A percentile compares a stretch with the other conserved stretches of the same genome.
Evolutionary conservation across 1,140 invertebrate species (phyloP).

Genomic region (Bombus ignitus): DNA sequence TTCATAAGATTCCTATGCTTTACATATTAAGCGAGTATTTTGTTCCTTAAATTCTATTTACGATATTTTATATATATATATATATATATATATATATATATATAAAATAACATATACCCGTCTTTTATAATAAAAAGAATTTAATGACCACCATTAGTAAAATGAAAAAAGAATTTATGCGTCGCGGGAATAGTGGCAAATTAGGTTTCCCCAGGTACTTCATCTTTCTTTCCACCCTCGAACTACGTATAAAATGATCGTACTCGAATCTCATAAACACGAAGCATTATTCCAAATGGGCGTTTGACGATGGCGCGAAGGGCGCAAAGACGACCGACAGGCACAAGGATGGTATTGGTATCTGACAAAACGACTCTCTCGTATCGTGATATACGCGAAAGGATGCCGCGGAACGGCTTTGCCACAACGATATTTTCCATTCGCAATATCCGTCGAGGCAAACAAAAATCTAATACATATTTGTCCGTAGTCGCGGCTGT

Average conservation of each 20-base stretch:
- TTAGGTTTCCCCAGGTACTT: not conserved
- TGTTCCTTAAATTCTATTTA: no score
- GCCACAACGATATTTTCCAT: conserved; percentile 43
- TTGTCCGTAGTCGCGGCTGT: conserved; percentile 43
- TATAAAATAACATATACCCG: not conserved
- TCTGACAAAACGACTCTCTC: conserved; percentile 1
- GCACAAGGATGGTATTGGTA: not conserved
- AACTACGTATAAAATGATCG: not conserved
- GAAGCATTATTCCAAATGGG: conserved; percentile 3
- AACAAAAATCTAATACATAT: conserved; percentile 71
- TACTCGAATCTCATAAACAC: not conserved
- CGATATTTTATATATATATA: not conserved
- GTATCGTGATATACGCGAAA: conserved; percentile 41
- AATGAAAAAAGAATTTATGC: not conserved
- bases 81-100: not conserved
- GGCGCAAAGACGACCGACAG: not conserved
- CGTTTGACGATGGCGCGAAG: not conserved
- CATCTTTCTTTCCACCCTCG: not conserved
- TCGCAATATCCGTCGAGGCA: conserved; percentile 56
- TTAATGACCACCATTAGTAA: not conserved
- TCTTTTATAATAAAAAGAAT: not conserved
- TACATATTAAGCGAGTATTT: no score
- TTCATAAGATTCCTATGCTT: not conserved
- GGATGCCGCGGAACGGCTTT: not conserved
- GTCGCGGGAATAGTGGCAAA: not conserved